These are phyloP conservation scores for Lutraria lutraria DNA, from an alignment of 2,888 invertebrate genomes.

Conservation along the genomic window DNA sequence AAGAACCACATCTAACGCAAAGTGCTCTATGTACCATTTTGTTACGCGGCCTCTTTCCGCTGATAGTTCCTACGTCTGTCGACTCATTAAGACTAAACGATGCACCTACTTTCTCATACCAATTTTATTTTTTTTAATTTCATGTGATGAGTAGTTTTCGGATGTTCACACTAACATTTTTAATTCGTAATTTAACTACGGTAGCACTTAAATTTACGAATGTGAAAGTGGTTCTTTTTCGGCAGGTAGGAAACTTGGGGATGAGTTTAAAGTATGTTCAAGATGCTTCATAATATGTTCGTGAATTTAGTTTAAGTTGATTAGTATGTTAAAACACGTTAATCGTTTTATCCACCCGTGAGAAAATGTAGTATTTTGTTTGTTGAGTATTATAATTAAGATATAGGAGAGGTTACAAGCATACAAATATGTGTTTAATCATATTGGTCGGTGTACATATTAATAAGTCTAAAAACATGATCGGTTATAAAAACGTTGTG, in stretches of 20 bases:
- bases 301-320: conserved; percentile 53
- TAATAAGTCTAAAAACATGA: not conserved
- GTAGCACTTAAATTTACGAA: conserved; percentile 53
- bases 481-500: not conserved
- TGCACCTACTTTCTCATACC: conserved; percentile 32
- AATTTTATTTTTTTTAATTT: conserved; percentile 31
- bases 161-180: conserved; percentile 33
- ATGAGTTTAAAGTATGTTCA: conserved; percentile 42
- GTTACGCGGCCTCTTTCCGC: not conserved
- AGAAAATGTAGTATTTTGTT: conserved; percentile 51
- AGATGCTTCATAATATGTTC: conserved; percentile 47
- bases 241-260: conserved; percentile 52
- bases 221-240: conserved; percentile 49
- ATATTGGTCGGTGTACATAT: not conserved
- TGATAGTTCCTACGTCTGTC: not conserved
- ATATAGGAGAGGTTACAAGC: not conserved
- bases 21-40: not conserved
- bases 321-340: conserved; percentile 47
- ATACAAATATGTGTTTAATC: not conserved
- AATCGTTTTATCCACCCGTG: conserved; percentile 43
- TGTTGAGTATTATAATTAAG: not conserved
- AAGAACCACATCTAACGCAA: conserved; percentile 3
- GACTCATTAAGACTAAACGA: conserved; percentile 22
- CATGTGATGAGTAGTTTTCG: conserved; percentile 14
- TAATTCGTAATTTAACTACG: conserved; percentile 45